Percentiles rank a stretch among this genome's conserved stretches.
These are phyloP conservation scores for Ridgeia piscesae DNA, from an alignment of 1,140 invertebrate genomes.

Conservation along the genomic window DNA sequence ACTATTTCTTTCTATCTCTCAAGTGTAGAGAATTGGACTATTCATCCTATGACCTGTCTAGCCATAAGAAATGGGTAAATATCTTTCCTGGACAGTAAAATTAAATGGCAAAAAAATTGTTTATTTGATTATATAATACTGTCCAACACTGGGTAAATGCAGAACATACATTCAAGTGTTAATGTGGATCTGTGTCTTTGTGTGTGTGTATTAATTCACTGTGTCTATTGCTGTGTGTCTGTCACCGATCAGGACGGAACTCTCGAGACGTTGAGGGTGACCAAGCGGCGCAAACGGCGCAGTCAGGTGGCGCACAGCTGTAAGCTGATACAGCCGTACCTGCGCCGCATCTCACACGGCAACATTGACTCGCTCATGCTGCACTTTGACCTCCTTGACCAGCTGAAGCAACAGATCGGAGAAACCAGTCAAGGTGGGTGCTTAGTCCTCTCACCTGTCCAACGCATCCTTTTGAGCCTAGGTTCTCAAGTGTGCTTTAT, in stretches of 20 bases:
- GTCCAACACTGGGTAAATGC: too few species aligned
- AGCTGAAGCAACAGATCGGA: neutral
- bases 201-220: neutral
- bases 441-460: neutral
- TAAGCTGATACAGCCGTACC: neutral
- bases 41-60: too few species aligned
- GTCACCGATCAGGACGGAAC: neutral
- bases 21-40: too few species aligned
- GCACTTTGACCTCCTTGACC: constrained; percentile 8
- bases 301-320: constrained; percentile 4
- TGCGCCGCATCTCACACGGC: constrained; percentile 9
- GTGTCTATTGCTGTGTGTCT: neutral
- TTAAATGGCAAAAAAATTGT: too few species aligned
- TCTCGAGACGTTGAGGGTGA: neutral
- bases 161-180: neutral
- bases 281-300: neutral
- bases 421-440: constrained; percentile 9
- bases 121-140: too few species aligned
- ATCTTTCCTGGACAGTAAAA: too few species aligned
- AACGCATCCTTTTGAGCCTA: too few species aligned
- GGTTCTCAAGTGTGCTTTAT: too few species aligned
- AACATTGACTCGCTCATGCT: neutral
- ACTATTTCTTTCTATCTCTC: too few species aligned
- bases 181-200: neutral
- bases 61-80: too few species aligned